Evolutionary conservation across 2,797 vertebrate species (phyloP), one percentile per base, ranked within the genome.

Genomic region (Setipinna tenuifilis): DNA sequence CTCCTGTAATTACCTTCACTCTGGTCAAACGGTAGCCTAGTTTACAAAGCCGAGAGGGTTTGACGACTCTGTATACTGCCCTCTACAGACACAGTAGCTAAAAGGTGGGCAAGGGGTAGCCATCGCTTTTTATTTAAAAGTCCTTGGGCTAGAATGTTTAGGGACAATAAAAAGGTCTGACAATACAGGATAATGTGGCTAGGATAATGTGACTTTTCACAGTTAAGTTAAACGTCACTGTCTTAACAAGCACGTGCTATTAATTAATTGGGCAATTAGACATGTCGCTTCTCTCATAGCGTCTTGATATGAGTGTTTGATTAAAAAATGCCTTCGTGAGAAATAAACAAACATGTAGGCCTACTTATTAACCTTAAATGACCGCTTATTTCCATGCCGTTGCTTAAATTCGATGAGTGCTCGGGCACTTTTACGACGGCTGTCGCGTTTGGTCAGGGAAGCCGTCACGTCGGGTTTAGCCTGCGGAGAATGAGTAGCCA

Each of bases 251-350:
- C 83, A 46, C 89, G 83, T 91, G 85, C 91, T 90, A 89, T 91
- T 91, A 93, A 93, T 93, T 90, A 94, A 92, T 90, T 88, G 54
- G 81, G 84, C 92, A 92, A 91, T 91, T 92, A 93, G 86, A 93
- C 92, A 93, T 93, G 93, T 91, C 91, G 88, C 48, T 88, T 88
- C 91, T 89, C 88, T 88, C 84, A 88, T 83, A 84, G 88, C 87
- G 90, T 91, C 89, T 89, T 90, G 87, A 41, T 41, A 41, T 5
- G 85, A 88, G 84, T 89, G 90, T 91, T 92, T 91, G 90, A 86
- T 89, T 87, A 91, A 88, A 90, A 89, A 59, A n/a, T n/a, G n/a
- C n/a, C n/a, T n/a, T 86, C 57, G 31, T 85, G 87, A 85, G 48
- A 90, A 90, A 90, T 78, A 87, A 90, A 86, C 86, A 88, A 35